phyloP scores from a whole-genome alignment of 2,797 vertebrate species.

The Arrhamphus sclerolepis region DNA sequence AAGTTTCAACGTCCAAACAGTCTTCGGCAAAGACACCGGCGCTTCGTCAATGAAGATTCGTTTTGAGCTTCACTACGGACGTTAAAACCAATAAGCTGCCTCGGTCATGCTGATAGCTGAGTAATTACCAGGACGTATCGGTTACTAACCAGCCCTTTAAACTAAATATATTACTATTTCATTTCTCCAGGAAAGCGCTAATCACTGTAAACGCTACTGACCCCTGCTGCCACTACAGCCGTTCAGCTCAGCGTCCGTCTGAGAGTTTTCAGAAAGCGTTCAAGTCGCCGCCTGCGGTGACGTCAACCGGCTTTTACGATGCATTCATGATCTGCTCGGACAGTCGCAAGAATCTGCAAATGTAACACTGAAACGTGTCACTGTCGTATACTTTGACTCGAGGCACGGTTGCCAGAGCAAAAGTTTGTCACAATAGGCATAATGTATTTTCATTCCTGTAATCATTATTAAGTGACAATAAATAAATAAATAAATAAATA shows the following conservation, averaged over 20 bases:
- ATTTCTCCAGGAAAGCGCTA: not conserved
- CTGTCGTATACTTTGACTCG: no score
- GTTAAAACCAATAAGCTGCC: not conserved
- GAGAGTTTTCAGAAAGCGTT: constrained; percentile 19
- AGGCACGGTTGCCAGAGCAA: no score
- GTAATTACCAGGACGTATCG: no score
- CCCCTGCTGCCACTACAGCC: not conserved
- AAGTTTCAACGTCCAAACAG: not conserved
- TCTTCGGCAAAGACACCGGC: not conserved
- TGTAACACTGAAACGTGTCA: no score
- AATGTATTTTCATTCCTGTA: not conserved
- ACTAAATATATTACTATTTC: not conserved
- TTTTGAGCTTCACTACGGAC: not conserved
- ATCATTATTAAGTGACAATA: not conserved
- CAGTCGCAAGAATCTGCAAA: not conserved
- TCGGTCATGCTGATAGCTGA: not conserved
- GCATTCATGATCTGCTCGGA: constrained; percentile 40
- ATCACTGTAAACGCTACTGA: not conserved
- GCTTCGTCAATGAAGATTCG: not conserved
- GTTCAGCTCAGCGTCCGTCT: not conserved
- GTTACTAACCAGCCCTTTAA: not conserved
- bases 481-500: not conserved
- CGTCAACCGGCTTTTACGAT: constrained; percentile 19
- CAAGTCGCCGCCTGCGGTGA: constrained; percentile 54
- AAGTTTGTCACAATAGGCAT: not conserved